Base-by-base conservation (phyloP, 2,797 vertebrate genomes). In the Falco peregrinus region DNA sequence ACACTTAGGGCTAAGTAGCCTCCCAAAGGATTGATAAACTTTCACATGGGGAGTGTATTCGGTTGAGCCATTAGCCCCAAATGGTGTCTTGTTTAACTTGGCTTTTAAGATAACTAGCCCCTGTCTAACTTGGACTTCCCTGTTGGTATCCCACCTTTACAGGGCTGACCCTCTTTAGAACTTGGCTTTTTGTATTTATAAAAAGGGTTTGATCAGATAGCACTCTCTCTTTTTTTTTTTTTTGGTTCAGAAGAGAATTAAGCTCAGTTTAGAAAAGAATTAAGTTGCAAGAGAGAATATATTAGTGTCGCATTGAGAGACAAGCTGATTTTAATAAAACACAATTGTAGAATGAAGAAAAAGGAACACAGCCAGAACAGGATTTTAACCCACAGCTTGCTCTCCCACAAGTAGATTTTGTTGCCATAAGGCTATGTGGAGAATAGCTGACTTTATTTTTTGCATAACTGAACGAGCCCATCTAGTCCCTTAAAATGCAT, bases 41-140 rank as follows among this genome's bases (percentile, higher is more conserved):
- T 97, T 97, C 87, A 96, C 94, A 57, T 93, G 80, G 83, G 89
- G 92, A 96, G 82, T 73, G 80, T 91, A 56, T 90, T 92, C 2
- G 54, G 82, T 92, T 91, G 73, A 96, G 84, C 95, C 92, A 87
- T 96, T 96, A 96, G 73, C 79, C 93, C 92, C 94, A 88, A 92
- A 95, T 95, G 28, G 64, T 94, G 90, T 96, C 92, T 96, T 97
- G 93, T 97, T 97, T 97, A 96, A 96, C 93, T 97, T 97, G 97
- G 94, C 95, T 92, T 97, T 93, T 88, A 86, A 96, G 87, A 92
- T 96, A 96, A 93, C 87, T 96, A 90, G 63, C 70, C 95, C 89
- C 73, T 96, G 90, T 97, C 95, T 73, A 94, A 92, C 79, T 95
- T 97, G 95, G 92, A 92, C 90, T 96, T 95, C n/a, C 50, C 67